Evolutionary conservation across 2,888 invertebrate species (phyloP), one percentile per base, ranked within the genome.

Genomic region (Halictus ligatus): DNA sequence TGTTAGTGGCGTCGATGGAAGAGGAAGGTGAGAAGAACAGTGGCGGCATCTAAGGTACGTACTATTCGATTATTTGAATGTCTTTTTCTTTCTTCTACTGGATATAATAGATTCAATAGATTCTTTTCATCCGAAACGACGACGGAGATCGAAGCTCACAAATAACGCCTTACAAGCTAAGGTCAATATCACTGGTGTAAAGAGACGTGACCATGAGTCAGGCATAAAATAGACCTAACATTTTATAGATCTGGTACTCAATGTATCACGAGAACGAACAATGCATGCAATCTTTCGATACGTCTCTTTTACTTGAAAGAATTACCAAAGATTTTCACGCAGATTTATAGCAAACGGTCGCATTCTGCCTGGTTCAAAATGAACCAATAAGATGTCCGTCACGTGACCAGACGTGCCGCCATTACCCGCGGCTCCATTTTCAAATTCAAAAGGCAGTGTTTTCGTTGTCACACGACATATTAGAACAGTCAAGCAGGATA

Each of bases 101-200:
- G 76, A 86, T 76, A 71, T n/a, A n/a, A n/a, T n/a, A n/a, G n/a
- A n/a, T n/a, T 69, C 78, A 67, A 79, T 71, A 75, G 48, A 84
- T 60, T 75, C 64, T 80, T 60, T 60, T 80, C 64, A 43, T 48
- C 64, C 75, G 75, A 77, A 50, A 85, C 35, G 48, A 76, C 75
- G 13, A 18, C 48, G 25, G 25, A 50, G 29, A 81, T 54, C 73
- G 67, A 87, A 82, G 67, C 69, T 86, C 80, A 80, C 82, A 67
- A 79, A 25, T 78, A 80, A 83, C 79, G 58, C 64, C 85, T 88
- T 84, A 88, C 67, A 64, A 71, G 73, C 50, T 78, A 88, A 75
- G 64, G 4, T 82, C 82, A 77, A 82, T 88, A 88, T 88, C 78
- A 88, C 82, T 50, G 76, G 60, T 76, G 60, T 50, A 71, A 76